Evolutionary conservation across 1,140 invertebrate species (phyloP).

Genomic region (Anoplolepis gracilipes): DNA sequence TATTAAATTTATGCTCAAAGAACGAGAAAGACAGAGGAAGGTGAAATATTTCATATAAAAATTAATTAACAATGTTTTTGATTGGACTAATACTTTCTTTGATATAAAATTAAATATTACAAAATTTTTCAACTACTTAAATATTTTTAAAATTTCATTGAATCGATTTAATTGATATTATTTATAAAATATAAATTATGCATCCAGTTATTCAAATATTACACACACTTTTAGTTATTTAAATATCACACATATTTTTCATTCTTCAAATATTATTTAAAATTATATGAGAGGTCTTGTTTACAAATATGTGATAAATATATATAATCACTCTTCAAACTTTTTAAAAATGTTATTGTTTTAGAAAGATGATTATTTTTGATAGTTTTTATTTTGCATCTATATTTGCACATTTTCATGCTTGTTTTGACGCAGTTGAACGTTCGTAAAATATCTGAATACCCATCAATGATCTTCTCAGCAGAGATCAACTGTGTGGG

Average conservation of each 20-base stretch:
- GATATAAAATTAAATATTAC: background rate
- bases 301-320: background rate
- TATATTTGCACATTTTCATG: background rate
- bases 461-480: background rate
- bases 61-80: background rate
- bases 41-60: background rate
- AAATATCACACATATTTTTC: background rate
- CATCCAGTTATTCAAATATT: background rate
- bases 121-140: background rate
- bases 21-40: background rate
- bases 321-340: background rate
- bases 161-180: background rate
- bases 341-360: background rate
- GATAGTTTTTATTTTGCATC: background rate
- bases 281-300: background rate
- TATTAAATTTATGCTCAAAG: conserved; percentile 15
- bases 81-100: background rate
- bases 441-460: background rate
- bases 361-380: background rate
- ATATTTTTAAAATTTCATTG: background rate
- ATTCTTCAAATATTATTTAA: conserved; percentile 18
- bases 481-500: background rate
- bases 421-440: background rate
- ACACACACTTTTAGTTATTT: background rate
- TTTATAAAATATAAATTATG: background rate